Evolutionary conservation across 2,113 vertebrate genomes (phyloP), one percentile per base, ranked within the genome.

Genomic region (Anthoscopus minutus): DNA sequence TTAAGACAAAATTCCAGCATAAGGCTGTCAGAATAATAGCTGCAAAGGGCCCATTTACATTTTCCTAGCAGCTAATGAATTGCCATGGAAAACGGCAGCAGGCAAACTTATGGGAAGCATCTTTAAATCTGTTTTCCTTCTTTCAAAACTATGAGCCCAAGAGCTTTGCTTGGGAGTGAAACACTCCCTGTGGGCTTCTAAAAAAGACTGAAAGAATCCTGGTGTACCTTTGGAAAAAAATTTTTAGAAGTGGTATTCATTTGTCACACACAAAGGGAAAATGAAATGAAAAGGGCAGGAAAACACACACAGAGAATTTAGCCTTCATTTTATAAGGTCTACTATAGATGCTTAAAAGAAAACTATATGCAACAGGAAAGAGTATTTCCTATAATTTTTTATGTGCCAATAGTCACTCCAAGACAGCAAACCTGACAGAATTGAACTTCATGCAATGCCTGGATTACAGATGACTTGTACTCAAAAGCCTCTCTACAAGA

Each of bases 1-100:
- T 77, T 28, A 91, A 95, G 54, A 82, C 35, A 94, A 91, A 95
- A 93, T 54, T 93, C 60, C 66, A 95, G 47, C 94, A 89, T 69
- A 89, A 88, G 54, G 42, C 30, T 89, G 94, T 54, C 78, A 89
- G 91, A 92, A 88, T 62, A 89, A 92, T 44, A 88, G 81, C 47
- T 94, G 91, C 91, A 88, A 95, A 80, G 74, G 74, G 54, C 50
- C 84, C 13, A 70, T 80, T 94, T 91, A 82, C 79, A 42, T 94
- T 82, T 91, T 91, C 54, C 42, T 86, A 89, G 79, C 24, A 90
- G 50, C 74, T 89, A 94, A 91, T 93, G 79, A 92, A 95, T 80
- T 94, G 62, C 47, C 71, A 82, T 44, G 27, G 71, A 96, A 96
- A 92, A 94, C 44, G 69, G 77, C 57, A 94, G 54, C 62, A 92